These are phyloP conservation scores for Eumeta japonica DNA, from an alignment of 1,140 invertebrate species.

Conservation along the genomic window DNA sequence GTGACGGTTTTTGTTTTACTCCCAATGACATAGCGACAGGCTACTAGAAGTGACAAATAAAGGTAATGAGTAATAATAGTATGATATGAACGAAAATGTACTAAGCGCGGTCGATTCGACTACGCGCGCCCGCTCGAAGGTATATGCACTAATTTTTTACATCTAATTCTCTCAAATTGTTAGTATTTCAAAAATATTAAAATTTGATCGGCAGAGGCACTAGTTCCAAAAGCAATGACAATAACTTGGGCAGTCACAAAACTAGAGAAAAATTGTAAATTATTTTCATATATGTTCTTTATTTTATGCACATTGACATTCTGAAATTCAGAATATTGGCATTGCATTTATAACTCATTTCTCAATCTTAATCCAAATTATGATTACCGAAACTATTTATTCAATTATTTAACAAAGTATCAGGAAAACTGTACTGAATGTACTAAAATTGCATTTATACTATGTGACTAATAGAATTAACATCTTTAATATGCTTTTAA, in stretches of 20 bases:
- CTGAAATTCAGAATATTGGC: too few relatives aligned
- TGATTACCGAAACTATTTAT: too few relatives aligned
- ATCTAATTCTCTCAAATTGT: background rate
- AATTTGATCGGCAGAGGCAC: background rate
- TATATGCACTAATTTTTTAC: background rate
- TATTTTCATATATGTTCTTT: too few relatives aligned
- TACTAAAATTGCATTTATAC: too few relatives aligned
- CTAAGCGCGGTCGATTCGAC: slow-evolving; percentile 17
- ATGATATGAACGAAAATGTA: slow-evolving; percentile 16
- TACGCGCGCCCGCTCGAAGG: slow-evolving; percentile 12
- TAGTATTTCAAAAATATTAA: background rate
- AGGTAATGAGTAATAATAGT: slow-evolving; percentile 16
- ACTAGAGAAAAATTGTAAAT: background rate
- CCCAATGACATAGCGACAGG: slow-evolving; percentile 17
- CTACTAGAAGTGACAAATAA: slow-evolving; percentile 20
- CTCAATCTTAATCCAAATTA: too few relatives aligned
- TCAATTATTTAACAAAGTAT: too few relatives aligned
- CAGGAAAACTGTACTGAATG: too few relatives aligned
- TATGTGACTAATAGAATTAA: too few relatives aligned
- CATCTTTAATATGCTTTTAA: too few relatives aligned
- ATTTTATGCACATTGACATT: too few relatives aligned
- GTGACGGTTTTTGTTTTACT: slow-evolving; percentile 17
- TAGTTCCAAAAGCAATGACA: background rate
- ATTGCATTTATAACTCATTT: too few relatives aligned
- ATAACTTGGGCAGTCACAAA: background rate